These are phyloP conservation scores for Limosa lapponica DNA, from an alignment of 2,797 vertebrate species.

Conservation along the genomic window DNA sequence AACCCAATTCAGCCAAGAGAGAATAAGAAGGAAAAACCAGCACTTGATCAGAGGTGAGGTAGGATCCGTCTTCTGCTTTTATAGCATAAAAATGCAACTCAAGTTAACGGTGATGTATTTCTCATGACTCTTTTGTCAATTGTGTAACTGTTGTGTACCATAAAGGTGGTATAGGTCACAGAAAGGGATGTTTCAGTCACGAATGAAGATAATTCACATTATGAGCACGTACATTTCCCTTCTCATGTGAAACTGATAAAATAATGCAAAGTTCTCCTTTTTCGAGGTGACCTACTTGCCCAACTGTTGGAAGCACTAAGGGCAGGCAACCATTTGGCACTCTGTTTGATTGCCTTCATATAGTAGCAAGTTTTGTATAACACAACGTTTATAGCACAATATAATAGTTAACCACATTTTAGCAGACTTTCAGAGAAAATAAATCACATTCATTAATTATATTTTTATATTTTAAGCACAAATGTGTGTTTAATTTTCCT, in stretches of 20 bases:
- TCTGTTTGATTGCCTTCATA: background rate
- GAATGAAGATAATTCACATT: background rate
- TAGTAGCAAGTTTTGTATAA: background rate
- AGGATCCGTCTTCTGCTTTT: background rate
- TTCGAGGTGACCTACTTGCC: background rate
- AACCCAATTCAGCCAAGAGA: background rate
- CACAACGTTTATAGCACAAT: background rate
- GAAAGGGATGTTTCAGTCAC: background rate
- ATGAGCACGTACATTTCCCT: background rate
- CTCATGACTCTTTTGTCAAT: background rate
- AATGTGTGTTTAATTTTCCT: background rate
- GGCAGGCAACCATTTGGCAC: background rate
- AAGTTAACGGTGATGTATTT: background rate
- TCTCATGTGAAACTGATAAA: background rate
- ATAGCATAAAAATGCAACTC: background rate
- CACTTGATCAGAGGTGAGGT: background rate
- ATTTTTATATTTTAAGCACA: background rate
- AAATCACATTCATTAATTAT: background rate
- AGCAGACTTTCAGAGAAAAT: background rate
- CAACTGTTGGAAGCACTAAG: background rate
- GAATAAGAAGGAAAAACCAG: background rate
- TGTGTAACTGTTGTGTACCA: background rate
- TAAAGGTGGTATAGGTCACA: background rate
- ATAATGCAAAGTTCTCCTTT: background rate
- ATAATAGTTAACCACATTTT: background rate